Evolutionary conservation across 2,113 vertebrate species (phyloP), one percentile per base, ranked within the genome.

Genomic region (Sinocyclocheilus grahami): DNA sequence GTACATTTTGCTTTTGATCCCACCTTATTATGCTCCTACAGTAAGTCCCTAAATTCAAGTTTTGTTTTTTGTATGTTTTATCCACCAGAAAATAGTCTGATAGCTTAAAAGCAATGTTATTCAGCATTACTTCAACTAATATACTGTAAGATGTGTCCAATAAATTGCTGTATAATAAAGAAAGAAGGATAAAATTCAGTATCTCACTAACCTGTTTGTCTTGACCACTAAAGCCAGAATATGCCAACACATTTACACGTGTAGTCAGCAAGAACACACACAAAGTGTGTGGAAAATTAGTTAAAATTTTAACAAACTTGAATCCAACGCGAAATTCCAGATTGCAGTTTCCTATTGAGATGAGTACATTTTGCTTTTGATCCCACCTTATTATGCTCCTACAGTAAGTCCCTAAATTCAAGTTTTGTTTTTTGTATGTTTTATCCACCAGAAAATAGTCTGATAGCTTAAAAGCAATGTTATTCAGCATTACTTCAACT

Each of bases 121-220:
- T 24, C 10, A 63, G 27, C 27, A 67, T 67, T 30, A 3, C 63
- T 69, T 69, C 65, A 69, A 18, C 27, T 69, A 69, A 69, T 16
- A 30, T 7, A 16, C 12, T 30, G 24, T 16, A 67, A 7, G 3
- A 16, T 16, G 4, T 67, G 27, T 69, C 65, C 65, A 60, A 60
- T 60, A 22, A 20, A 60, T 60, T 20, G 18, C 58, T 60, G 58
- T 9, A 60, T 60, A 58, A 22, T 58, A 8, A 58, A 71, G 16
- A 71, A 69, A 72, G 9, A 71, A 71, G 6, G 5, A 18, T 9
- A 37, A 18, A 42, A 39, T 24, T 65, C 63, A 65, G 11, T 5
- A 39, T 39, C 42, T 51, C 42, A 76, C 74, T 76, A 16, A 76
- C 74, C 74, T 76, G 74, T 46, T 27, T 27, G n/a, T 76, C 74